A percentile compares a stretch with the other conserved stretches of the same genome.
These are phyloP conservation scores for Triops cancriformis DNA, from an alignment of 1,140 invertebrate species.

Conservation along the genomic window DNA sequence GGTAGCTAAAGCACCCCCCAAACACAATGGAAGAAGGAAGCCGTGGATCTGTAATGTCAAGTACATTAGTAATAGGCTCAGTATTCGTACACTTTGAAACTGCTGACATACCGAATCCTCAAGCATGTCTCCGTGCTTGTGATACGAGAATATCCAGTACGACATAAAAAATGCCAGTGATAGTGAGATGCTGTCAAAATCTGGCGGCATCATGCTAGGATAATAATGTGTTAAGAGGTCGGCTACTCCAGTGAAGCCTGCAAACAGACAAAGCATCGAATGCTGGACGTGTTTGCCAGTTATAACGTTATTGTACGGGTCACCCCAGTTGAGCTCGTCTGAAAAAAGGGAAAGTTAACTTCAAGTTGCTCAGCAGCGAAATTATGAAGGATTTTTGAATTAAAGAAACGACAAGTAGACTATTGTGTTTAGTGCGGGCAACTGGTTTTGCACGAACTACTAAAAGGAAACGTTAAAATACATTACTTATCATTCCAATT, in stretches of 20 bases:
- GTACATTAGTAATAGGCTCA: neutral
- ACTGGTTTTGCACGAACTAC: neutral
- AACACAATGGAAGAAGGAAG: neutral
- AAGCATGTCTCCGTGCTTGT: neutral
- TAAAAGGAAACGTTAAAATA: neutral
- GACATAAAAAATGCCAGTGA: neutral
- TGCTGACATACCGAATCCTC: neutral
- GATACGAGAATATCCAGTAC: neutral
- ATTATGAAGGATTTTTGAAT: too few species aligned
- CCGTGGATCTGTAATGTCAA: neutral
- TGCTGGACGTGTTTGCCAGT: neutral
- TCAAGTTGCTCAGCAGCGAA: neutral
- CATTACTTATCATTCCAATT: neutral
- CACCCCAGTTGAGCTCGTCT: neutral
- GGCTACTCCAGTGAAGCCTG: neutral
- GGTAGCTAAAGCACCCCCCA: neutral
- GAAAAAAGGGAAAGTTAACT: too few species aligned
- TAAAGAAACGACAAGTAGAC: too few species aligned
- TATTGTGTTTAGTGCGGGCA: too few species aligned
- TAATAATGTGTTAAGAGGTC: neutral
- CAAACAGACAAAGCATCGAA: neutral
- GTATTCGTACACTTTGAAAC: neutral
- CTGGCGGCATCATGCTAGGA: neutral
- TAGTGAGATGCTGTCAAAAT: neutral
- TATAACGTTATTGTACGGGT: neutral